Evolutionary conservation across 2,797 vertebrate genomes (phyloP).

Genomic region (Semaprochilodus insignis): DNA sequence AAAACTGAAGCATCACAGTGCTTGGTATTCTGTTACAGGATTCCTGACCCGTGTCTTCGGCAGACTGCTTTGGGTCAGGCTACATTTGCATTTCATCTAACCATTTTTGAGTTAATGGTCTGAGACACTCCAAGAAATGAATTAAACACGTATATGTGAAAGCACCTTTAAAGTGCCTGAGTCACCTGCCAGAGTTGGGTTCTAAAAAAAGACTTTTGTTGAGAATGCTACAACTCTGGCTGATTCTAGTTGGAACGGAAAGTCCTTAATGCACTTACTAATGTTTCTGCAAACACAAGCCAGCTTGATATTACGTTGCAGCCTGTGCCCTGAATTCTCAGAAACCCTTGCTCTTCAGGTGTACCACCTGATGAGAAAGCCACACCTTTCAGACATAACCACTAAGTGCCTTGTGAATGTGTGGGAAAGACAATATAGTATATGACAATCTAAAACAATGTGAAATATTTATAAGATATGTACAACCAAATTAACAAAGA

Average conservation of each 20-base stretch:
- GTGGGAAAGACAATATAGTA: background rate
- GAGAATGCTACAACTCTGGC: background rate
- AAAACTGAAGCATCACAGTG: background rate
- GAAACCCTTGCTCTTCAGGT: background rate
- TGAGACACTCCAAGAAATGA: background rate
- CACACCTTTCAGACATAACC: slow-evolving; percentile 43
- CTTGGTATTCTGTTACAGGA: background rate
- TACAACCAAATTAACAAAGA: slow-evolving; percentile 13
- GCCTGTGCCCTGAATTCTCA: background rate
- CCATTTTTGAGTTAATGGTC: background rate
- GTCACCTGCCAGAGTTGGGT: background rate
- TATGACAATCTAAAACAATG: slow-evolving; percentile 53
- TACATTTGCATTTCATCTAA: background rate
- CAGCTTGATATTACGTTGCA: slow-evolving; percentile 27
- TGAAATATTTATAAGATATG: slow-evolving; percentile 39
- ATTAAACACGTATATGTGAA: background rate
- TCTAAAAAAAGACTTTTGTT: background rate
- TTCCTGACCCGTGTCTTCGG: background rate
- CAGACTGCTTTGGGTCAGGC: background rate
- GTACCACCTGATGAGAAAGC: slow-evolving; percentile 14
- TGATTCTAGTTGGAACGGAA: slow-evolving; percentile 15
- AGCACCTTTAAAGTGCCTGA: background rate
- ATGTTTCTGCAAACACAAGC: slow-evolving; percentile 21
- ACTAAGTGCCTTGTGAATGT: slow-evolving; percentile 58
- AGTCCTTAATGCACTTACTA: slow-evolving; percentile 40